A percentile compares a stretch with the other conserved stretches of the same genome.
Conservation (phyloP, 2,888 invertebrate species). For the Siphlonurus alternatus region DNA sequence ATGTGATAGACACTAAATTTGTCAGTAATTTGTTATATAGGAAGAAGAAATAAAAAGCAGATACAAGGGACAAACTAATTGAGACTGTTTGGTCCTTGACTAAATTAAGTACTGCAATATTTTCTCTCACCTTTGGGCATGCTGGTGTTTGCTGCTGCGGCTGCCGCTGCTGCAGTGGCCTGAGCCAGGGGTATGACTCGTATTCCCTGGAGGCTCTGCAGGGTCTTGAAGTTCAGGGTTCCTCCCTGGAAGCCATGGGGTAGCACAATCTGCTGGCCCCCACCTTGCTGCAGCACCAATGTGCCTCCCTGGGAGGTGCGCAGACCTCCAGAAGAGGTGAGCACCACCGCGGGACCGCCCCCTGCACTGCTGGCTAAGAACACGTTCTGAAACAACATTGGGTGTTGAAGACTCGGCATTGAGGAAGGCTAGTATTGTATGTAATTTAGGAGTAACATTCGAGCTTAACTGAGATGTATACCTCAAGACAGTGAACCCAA, state of each 20-base stretch:
- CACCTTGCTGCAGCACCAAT: slow-evolving; percentile 20
- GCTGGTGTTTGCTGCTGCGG: background rate
- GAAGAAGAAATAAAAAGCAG: no score
- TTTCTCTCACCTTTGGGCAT: background rate
- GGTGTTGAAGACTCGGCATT: no score
- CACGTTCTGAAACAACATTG: slow-evolving; percentile 1
- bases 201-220: slow-evolving; percentile 32
- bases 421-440: no score
- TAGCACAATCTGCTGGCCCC: slow-evolving; percentile 36
- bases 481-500: background rate
- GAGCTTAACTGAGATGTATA: no score
- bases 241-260: slow-evolving; percentile 43
- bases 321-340: slow-evolving; percentile 14
- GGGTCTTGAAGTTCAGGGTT: slow-evolving; percentile 39
- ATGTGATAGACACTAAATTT: no score
- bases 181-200: slow-evolving; percentile 38
- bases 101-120: background rate
- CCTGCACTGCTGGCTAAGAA: slow-evolving; percentile 1
- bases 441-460: background rate
- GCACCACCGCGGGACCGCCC: slow-evolving; percentile 16
- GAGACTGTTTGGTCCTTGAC: no score
- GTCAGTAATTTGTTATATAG: no score
- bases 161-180: slow-evolving; percentile 9
- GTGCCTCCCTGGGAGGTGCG: slow-evolving; percentile 14
- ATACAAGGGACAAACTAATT: no score